These are phyloP conservation scores for Xyrauchen texanus DNA, from an alignment of 2,113 vertebrate species.

Conservation along the genomic window DNA sequence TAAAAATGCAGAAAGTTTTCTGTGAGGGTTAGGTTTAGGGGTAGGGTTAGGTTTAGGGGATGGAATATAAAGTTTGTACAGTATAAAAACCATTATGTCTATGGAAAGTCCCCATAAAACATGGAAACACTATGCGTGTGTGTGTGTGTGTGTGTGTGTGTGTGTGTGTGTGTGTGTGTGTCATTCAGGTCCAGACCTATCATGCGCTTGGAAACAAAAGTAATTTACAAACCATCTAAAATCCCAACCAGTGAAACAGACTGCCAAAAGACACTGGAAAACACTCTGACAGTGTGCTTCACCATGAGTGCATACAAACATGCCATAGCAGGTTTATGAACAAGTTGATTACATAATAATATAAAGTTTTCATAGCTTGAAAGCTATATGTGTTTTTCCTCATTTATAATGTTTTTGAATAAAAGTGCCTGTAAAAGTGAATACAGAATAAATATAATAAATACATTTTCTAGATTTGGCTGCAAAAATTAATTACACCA, in stretches of 20 bases:
- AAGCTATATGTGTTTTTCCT: neutral
- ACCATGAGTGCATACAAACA: slow-evolving; percentile 45
- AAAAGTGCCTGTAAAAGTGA: neutral
- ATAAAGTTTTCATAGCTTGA: neutral
- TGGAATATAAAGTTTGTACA: too few relatives aligned
- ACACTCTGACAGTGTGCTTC: slow-evolving; percentile 62
- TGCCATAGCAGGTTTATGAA: slow-evolving; percentile 53
- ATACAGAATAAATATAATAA: too few relatives aligned
- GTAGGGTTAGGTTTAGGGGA: too few relatives aligned
- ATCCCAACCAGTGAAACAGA: slow-evolving; percentile 56
- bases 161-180: slow-evolving; percentile 19
- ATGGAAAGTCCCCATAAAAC: too few relatives aligned
- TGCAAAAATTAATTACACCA: slow-evolving; percentile 62
- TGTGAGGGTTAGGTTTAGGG: too few relatives aligned
- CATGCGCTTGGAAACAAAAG: slow-evolving; percentile 55
- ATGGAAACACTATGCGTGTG: too few relatives aligned
- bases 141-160: neutral
- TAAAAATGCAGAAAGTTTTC: too few relatives aligned
- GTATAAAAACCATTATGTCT: too few relatives aligned
- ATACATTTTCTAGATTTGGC: slow-evolving; percentile 43
- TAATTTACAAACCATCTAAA: slow-evolving; percentile 57
- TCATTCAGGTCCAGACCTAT: slow-evolving; percentile 71
- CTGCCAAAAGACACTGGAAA: slow-evolving; percentile 35
- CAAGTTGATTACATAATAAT: neutral
- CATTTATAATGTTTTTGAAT: neutral